Percentiles rank a stretch among this genome's conserved stretches.
Conservation (phyloP, 1,140 invertebrate species). For the Microplitis demolitor region DNA sequence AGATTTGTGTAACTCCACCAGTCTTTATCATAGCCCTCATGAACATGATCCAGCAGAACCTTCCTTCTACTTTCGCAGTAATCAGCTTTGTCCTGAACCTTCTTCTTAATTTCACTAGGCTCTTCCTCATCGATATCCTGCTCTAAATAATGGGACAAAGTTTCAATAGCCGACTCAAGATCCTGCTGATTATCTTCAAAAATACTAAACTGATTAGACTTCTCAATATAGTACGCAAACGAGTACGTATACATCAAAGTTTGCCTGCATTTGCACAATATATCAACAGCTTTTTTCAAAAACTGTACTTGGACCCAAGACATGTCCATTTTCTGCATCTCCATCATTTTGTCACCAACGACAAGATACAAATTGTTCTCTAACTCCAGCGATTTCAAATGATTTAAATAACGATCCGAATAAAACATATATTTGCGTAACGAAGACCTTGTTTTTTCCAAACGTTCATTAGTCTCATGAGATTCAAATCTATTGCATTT, state of each 20-base stretch:
- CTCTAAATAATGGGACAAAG: conserved; percentile 95
- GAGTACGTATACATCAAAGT: conserved; percentile 99
- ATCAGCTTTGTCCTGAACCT: conserved; percentile 99
- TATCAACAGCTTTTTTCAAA: conserved; percentile 96
- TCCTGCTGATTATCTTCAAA: conserved; percentile 99
- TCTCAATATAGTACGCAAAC: conserved; percentile 97
- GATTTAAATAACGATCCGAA: conserved; percentile 99
- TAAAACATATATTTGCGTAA: conserved; percentile 96
- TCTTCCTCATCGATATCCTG: conserved; percentile 97
- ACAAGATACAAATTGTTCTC: conserved; percentile 94
- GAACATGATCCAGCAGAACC: conserved; percentile 93
- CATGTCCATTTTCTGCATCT: conserved; percentile 99
- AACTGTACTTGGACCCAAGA: conserved; percentile 99
- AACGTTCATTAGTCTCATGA: conserved; percentile 94
- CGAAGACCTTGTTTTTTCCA: conserved; percentile 91
- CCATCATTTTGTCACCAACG: conserved; percentile 98
- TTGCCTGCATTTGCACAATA: conserved; percentile 95
- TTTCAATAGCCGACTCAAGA: conserved; percentile 95
- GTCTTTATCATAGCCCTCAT: conserved; percentile 98
- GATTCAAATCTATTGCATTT: conserved; percentile 98
- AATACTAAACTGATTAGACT: conserved; percentile 98
- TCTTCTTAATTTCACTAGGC: conserved; percentile 97
- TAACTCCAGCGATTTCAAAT: conserved; percentile 98
- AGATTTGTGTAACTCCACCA: conserved; percentile 86
- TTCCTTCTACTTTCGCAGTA: conserved; percentile 96